Percentiles rank a stretch among this genome's conserved stretches.
Conservation (phyloP, 1,140 invertebrate species). For the Paraescarpia echinospica region DNA sequence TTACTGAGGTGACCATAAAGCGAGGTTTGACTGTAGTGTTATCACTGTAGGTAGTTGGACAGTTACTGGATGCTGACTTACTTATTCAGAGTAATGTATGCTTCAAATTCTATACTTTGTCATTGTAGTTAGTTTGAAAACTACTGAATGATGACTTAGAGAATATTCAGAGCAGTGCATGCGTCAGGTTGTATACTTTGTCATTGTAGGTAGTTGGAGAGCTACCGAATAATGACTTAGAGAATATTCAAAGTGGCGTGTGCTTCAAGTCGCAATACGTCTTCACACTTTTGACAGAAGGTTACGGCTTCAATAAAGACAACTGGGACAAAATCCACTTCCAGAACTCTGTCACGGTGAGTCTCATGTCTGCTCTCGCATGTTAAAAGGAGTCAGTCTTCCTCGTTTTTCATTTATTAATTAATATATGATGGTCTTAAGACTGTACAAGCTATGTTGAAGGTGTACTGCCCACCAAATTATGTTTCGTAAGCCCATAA, state of each 20-base stretch:
- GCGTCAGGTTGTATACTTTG: background rate
- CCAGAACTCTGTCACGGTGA: slow-evolving; percentile 47
- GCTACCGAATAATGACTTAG: background rate
- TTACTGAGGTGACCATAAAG: too few relatives aligned
- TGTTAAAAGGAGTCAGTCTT: background rate
- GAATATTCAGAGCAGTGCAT: background rate
- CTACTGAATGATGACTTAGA: background rate
- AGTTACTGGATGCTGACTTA: background rate
- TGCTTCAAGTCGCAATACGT: slow-evolving; percentile 58
- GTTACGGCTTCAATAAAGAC: slow-evolving; percentile 55
- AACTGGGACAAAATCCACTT: slow-evolving; percentile 55
- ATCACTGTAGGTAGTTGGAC: background rate
- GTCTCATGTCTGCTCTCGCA: background rate
- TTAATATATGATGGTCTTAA: too few relatives aligned
- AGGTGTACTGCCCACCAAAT: too few relatives aligned
- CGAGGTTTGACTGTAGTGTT: too few relatives aligned
- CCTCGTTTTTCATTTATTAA: too few relatives aligned
- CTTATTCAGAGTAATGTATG: background rate
- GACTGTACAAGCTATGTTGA: too few relatives aligned
- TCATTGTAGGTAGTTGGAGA: background rate
- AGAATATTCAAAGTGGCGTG: background rate
- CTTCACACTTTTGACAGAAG: slow-evolving; percentile 47
- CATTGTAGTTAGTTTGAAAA: background rate
- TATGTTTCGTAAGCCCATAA: too few relatives aligned
- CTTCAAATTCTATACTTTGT: background rate